These are phyloP conservation scores for Nothoprocta perdicaria DNA, from an alignment of 2,113 vertebrate species.

Conservation along the genomic window DNA sequence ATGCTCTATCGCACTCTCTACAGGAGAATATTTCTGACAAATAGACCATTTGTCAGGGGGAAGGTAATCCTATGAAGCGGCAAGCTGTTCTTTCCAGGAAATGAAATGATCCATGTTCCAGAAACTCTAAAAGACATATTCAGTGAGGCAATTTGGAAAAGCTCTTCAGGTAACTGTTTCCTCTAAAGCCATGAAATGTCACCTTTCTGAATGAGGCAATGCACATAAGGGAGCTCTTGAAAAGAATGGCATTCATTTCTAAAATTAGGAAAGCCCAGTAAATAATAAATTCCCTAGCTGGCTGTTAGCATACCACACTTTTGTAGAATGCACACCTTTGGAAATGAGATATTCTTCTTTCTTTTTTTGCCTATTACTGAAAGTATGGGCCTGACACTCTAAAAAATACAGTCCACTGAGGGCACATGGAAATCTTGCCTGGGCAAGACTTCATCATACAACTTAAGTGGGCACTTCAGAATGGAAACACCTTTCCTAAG, in stretches of 20 bases:
- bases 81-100: slow-evolving; percentile 5
- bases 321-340: not conserved
- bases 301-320: not conserved
- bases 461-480: not conserved
- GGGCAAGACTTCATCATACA: too few species aligned
- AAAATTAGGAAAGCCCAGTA: not conserved
- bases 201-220: not conserved
- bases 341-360: not conserved
- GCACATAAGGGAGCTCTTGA: not conserved
- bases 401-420: not conserved
- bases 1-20: not conserved
- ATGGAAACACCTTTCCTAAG: not conserved
- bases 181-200: not conserved
- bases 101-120: not conserved
- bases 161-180: not conserved
- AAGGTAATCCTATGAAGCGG: not conserved
- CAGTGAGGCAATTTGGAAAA: not conserved
- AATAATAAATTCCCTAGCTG: not conserved
- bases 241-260: not conserved
- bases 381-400: not conserved
- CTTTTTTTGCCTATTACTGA: not conserved
- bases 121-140: not conserved
- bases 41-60: not conserved
- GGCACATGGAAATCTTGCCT: not conserved
- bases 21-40: not conserved